Evolutionary conservation across 2,113 vertebrate genomes (phyloP).

Genomic region (Phrynosoma blainvillii): DNA sequence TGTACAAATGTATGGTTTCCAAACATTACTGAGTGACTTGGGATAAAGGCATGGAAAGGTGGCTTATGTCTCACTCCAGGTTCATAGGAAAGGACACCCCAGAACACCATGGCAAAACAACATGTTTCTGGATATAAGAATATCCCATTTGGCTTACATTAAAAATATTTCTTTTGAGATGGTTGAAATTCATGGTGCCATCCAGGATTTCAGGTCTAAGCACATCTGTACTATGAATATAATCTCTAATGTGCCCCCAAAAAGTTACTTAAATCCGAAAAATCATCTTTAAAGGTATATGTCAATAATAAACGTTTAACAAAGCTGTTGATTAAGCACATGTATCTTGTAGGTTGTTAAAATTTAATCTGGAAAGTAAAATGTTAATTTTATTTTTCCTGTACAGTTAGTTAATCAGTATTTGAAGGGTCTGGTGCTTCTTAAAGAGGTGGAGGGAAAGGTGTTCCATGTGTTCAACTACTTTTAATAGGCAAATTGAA

Average conservation of each 20-base stretch:
- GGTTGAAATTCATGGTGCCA: neutral
- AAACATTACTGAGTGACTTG: neutral
- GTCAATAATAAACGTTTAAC: neutral
- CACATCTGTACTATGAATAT: neutral
- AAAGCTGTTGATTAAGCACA: neutral
- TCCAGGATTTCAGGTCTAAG: neutral
- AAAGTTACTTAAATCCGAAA: neutral
- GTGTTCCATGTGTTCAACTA: neutral
- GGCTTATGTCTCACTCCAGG: neutral
- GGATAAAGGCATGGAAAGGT: neutral
- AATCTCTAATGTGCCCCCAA: neutral
- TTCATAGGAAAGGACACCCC: neutral
- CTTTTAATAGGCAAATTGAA: conserved; percentile 47
- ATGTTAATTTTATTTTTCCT: neutral
- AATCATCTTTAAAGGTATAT: neutral
- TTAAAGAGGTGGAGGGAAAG: neutral
- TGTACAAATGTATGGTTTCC: neutral
- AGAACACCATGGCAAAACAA: neutral
- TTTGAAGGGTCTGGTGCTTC: conserved; percentile 36
- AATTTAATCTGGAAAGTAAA: conserved; percentile 12
- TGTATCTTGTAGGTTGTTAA: neutral
- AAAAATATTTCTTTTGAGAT: neutral
- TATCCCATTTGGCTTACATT: neutral
- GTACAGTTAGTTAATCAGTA: neutral
- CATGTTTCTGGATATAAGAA: neutral